phyloP scores from a whole-genome alignment of 2,888 invertebrate genomes.

The Macroteleia sp. region DNA sequence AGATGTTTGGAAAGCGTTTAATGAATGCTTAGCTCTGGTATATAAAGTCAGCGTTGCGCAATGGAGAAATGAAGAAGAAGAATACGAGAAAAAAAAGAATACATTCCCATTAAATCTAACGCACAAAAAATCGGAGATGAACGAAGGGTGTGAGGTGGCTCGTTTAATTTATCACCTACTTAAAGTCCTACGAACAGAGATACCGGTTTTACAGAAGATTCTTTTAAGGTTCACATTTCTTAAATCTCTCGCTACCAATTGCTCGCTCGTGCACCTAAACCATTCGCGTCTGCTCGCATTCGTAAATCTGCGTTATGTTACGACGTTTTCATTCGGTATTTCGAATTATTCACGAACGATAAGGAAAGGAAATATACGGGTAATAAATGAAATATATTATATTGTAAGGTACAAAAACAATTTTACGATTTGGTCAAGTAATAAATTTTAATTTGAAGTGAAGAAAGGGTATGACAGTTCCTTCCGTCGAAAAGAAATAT shows the following conservation, averaged over 20 bases:
- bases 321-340: constrained; percentile 19
- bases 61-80: no score
- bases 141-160: constrained; percentile 62
- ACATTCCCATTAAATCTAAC: constrained; percentile 75
- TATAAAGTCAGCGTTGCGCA: constrained; percentile 67
- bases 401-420: no score
- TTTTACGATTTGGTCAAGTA: no score
- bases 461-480: no score
- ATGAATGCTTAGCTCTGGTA: constrained; percentile 72
- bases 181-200: constrained; percentile 69
- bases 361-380: no score
- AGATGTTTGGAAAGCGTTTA: constrained; percentile 72
- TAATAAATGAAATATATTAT: no score
- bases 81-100: constrained; percentile 13
- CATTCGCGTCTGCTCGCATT: constrained; percentile 51
- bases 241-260: constrained; percentile 59
- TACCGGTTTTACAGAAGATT: constrained; percentile 59
- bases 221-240: constrained; percentile 61
- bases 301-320: constrained; percentile 39
- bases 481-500: no score
- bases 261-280: constrained; percentile 48
- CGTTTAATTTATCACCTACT: constrained; percentile 81
- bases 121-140: constrained; percentile 68
- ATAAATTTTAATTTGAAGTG: no score
- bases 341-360: constrained; percentile 30